These are phyloP conservation scores for Asteroscopus sphinx DNA, from an alignment of 2,888 invertebrate genomes.

Conservation along the genomic window DNA sequence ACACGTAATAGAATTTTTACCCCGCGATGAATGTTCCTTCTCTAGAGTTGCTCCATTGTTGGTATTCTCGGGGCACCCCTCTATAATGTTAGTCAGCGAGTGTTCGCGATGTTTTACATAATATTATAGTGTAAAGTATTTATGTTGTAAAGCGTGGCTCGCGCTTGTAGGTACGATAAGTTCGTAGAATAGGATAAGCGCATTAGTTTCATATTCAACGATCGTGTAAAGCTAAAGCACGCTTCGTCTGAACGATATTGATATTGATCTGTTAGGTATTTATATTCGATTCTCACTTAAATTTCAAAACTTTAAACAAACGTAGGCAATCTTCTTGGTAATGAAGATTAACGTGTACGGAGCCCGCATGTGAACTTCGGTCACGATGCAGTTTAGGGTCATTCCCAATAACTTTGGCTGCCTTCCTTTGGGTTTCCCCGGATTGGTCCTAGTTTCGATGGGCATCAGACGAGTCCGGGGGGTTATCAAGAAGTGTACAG, in stretches of 20 bases:
- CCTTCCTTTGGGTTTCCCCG: no score
- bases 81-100: conserved; percentile 29
- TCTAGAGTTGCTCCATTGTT: conserved; percentile 22
- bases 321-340: no score
- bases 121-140: conserved; percentile 34
- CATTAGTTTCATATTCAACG: conserved; percentile 45
- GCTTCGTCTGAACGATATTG: conserved; percentile 7
- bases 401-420: no score
- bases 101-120: conserved; percentile 43
- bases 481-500: no score
- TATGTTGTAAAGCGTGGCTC: conserved; percentile 23
- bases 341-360: no score
- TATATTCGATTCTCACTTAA: background rate
- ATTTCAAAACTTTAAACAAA: conserved; percentile 1
- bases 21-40: conserved; percentile 59
- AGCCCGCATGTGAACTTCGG: no score
- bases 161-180: conserved; percentile 33
- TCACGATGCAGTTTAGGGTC: no score
- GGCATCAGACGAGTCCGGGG: no score
- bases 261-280: no score
- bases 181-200: conserved; percentile 28
- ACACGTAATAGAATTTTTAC: conserved; percentile 70
- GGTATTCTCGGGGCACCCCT: conserved; percentile 36
- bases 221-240: conserved; percentile 26
- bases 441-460: no score